Conservation (phyloP, 2,888 invertebrate species). For the Orthonevra nobilis region DNA sequence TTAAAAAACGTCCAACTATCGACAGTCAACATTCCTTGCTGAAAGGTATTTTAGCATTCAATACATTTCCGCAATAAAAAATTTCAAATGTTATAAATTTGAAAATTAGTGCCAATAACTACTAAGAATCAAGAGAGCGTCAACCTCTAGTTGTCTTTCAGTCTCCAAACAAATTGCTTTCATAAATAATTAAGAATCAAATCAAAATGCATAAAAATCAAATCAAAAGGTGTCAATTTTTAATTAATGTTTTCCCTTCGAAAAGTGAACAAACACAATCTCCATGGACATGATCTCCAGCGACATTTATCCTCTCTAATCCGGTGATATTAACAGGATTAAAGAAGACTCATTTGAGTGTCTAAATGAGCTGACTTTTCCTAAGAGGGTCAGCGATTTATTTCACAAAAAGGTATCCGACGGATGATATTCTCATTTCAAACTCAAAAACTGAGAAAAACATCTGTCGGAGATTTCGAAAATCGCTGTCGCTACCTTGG, state of each 20-base stretch:
- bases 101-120: too few species aligned
- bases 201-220: too few species aligned
- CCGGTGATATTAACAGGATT: slow-evolving; percentile 68
- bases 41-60: too few species aligned
- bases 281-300: slow-evolving; percentile 40
- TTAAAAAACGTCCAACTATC: too few species aligned
- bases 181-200: too few species aligned
- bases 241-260: slow-evolving; percentile 8
- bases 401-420: slow-evolving; percentile 62
- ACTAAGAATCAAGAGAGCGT: too few species aligned
- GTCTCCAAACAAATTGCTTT: too few species aligned
- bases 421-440: background rate
- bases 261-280: background rate
- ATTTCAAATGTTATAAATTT: too few species aligned
- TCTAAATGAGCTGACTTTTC: slow-evolving; percentile 60
- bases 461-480: slow-evolving; percentile 52
- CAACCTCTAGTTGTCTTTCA: too few species aligned
- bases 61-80: too few species aligned
- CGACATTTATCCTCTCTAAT: slow-evolving; percentile 68
- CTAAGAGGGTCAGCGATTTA: slow-evolving; percentile 64
- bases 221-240: slow-evolving; percentile 26
- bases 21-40: too few species aligned
- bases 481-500: slow-evolving; percentile 29
- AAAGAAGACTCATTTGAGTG: slow-evolving; percentile 63
- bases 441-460: slow-evolving; percentile 10